Evolutionary conservation across 2,797 vertebrate species (phyloP).

Genomic region (Fringilla coelebs): DNA sequence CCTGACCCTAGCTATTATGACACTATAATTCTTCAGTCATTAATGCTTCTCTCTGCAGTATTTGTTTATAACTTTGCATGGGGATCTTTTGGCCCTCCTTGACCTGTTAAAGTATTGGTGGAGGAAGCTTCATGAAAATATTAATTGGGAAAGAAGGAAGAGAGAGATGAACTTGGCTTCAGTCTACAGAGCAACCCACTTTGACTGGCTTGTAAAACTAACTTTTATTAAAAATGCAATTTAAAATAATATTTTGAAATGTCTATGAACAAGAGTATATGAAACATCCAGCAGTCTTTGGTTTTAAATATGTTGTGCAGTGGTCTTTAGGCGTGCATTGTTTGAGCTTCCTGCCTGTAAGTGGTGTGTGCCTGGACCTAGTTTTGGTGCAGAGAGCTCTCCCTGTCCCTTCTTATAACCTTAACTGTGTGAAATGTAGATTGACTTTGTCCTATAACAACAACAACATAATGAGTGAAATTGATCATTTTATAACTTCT

Average conservation of each 20-base stretch:
- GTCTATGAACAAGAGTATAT: not conserved
- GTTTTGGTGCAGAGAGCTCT: not conserved
- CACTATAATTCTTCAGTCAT: not conserved
- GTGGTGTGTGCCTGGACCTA: not conserved
- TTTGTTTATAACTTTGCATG: not conserved
- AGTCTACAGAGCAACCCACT: not conserved
- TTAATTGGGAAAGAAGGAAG: not conserved
- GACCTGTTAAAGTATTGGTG: not conserved
- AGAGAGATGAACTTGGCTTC: not conserved
- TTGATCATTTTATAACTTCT: not conserved
- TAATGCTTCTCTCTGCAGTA: not conserved
- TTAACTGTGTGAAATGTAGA: not conserved
- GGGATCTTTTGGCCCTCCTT: not conserved
- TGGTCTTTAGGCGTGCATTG: not conserved
- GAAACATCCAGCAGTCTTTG: not conserved
- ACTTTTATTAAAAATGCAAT: not conserved
- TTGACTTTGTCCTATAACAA: not conserved
- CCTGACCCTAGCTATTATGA: not conserved
- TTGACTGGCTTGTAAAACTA: not conserved
- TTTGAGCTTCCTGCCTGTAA: not conserved
- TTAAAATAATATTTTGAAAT: not conserved
- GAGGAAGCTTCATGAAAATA: not conserved
- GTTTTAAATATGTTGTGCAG: not conserved
- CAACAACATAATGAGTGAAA: not conserved
- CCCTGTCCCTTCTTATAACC: not conserved